phyloP scores from a whole-genome alignment of 2,113 vertebrate genomes.

The Paradoxurus hermaphroditus region DNA sequence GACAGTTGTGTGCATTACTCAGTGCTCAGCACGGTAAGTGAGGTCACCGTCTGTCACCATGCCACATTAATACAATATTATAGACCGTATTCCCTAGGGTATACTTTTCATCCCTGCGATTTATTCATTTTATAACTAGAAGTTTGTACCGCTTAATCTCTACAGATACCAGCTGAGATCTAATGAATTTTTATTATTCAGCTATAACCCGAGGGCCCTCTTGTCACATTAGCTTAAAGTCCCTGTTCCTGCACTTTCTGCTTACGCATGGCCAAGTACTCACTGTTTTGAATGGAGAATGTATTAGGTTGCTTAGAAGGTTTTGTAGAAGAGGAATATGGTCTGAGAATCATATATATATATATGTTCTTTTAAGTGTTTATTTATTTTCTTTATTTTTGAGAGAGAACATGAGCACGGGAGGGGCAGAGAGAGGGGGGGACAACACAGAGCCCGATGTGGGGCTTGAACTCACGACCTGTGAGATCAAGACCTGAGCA shows the following conservation, averaged over 20 bases:
- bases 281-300: neutral
- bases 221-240: neutral
- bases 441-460: too few species aligned
- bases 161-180: neutral
- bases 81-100: neutral
- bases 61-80: neutral
- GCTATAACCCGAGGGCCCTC: neutral
- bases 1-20: neutral
- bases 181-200: neutral
- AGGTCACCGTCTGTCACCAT: neutral
- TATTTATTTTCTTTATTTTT: too few species aligned
- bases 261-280: neutral
- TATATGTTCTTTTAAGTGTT: neutral
- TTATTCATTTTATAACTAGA: neutral
- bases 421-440: too few species aligned
- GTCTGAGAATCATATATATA: neutral
- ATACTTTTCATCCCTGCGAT: neutral
- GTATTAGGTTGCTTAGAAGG: neutral
- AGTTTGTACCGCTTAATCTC: neutral
- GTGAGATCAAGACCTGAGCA: too few species aligned
- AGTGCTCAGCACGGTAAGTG: neutral
- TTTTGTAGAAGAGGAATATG: neutral
- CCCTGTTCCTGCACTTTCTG: fast-evolving
- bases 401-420: too few species aligned
- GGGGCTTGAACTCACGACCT: too few species aligned